phyloP scores from a whole-genome alignment of 2,888 invertebrate species.

The Galeruca laticollis region DNA sequence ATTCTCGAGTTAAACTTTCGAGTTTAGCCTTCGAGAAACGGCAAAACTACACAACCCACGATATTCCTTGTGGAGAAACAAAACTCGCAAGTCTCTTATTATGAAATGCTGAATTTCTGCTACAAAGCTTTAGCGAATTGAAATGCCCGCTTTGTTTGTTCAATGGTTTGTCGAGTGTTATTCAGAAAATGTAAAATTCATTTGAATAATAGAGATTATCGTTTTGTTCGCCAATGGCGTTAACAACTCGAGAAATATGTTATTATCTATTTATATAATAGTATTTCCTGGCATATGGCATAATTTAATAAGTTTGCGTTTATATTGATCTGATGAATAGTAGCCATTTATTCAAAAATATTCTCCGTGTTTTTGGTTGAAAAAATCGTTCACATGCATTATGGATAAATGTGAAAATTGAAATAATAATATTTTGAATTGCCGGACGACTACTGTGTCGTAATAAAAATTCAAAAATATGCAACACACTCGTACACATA shows the following conservation, averaged over 20 bases:
- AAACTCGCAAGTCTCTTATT: slow-evolving; percentile 18
- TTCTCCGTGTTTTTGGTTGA: not conserved
- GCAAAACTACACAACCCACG: slow-evolving; percentile 7
- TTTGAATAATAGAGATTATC: too few species aligned
- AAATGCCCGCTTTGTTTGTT: slow-evolving; percentile 15
- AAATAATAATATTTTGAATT: too few species aligned
- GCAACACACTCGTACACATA: slow-evolving; percentile 1
- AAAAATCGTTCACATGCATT: too few species aligned
- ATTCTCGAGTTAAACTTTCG: slow-evolving; percentile 13
- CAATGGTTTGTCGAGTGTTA: not conserved
- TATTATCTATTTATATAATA: too few species aligned
- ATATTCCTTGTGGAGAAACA: slow-evolving; percentile 29
- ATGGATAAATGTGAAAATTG: too few species aligned
- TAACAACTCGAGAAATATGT: too few species aligned
- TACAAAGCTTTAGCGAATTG: slow-evolving; percentile 16
- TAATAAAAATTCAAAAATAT: slow-evolving; percentile 1
- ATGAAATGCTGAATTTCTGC: slow-evolving; percentile 20
- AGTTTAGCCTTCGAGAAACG: slow-evolving; percentile 14
- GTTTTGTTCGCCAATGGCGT: too few species aligned
- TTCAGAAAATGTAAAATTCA: slow-evolving; percentile 10
- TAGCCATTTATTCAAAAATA: too few species aligned
- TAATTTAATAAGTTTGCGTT: too few species aligned
- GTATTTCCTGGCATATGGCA: too few species aligned
- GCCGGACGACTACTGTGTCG: too few species aligned
- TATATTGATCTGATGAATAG: too few species aligned